Conservation (phyloP, 2,113 vertebrate species). For the Tretioscincus oriximinensis region DNA sequence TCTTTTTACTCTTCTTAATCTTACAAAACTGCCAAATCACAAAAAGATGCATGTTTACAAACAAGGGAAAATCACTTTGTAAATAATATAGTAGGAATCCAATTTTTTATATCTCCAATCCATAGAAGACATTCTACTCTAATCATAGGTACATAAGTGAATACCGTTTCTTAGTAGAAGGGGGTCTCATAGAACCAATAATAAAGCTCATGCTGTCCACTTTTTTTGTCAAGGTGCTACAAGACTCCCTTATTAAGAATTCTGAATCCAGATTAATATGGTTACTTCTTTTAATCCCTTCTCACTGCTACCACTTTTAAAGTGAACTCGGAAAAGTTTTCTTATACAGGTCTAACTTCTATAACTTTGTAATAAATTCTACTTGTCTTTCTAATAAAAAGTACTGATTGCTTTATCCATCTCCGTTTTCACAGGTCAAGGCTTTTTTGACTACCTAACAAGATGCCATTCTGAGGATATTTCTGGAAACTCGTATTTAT, state of each 20-base stretch:
- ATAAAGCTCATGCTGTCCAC: too few species aligned
- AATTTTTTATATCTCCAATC: not conserved
- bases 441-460: conserved; percentile 48
- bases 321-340: not conserved
- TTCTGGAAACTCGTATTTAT: not conserved
- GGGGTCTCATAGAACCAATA: too few species aligned
- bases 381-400: not conserved
- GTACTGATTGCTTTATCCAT: fast-evolving
- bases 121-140: too few species aligned
- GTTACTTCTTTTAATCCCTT: too few species aligned
- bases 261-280: too few species aligned
- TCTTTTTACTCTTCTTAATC: not conserved
- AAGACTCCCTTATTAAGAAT: too few species aligned
- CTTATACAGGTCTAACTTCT: too few species aligned
- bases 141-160: too few species aligned
- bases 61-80: not conserved
- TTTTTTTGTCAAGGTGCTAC: too few species aligned
- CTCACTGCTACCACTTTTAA: not conserved
- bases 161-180: too few species aligned
- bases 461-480: not conserved
- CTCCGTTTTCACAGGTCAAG: conserved; percentile 49
- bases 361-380: too few species aligned
- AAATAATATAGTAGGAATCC: not conserved
- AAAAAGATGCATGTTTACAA: not conserved
- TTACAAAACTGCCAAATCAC: not conserved